phyloP scores from a whole-genome alignment of 2,113 vertebrate species.

The Dinomys branickii region DNA sequence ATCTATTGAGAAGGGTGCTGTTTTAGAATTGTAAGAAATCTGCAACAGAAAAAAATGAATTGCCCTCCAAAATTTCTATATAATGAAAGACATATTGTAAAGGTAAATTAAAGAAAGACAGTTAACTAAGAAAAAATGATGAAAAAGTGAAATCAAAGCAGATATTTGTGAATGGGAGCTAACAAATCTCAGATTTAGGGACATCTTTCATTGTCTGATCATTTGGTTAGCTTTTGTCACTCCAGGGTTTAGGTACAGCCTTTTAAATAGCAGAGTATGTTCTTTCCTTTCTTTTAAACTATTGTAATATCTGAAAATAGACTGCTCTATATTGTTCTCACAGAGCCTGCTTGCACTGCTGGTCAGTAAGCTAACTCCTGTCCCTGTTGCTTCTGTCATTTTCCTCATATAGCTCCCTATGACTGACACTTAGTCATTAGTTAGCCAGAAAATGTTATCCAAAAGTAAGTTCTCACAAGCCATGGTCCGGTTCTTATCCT shows the following conservation, averaged over 20 bases:
- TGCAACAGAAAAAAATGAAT: not conserved
- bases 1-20: not conserved
- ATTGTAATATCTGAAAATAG: constrained; percentile 42
- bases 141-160: constrained; percentile 34
- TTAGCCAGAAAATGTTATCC: constrained; percentile 45
- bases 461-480: constrained; percentile 24
- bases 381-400: constrained; percentile 21
- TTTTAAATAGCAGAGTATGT: not conserved
- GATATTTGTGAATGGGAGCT: not conserved
- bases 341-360: not conserved
- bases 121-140: not conserved
- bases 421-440: not conserved
- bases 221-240: constrained; percentile 35
- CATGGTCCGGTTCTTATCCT: constrained; percentile 16
- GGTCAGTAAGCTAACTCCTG: not conserved
- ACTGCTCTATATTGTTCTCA: not conserved
- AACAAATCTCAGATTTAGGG: constrained; percentile 15
- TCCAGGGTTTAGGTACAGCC: not conserved
- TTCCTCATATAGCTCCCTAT: not conserved
- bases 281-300: constrained; percentile 52
- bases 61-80: not conserved
- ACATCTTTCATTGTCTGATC: constrained; percentile 32
- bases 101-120: constrained; percentile 3
- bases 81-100: not conserved
- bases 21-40: constrained; percentile 31